Evolutionary conservation across 1,140 invertebrate genomes (phyloP), one percentile per base, ranked within the genome.

Genomic region (Brevipalpus yothersi): DNA sequence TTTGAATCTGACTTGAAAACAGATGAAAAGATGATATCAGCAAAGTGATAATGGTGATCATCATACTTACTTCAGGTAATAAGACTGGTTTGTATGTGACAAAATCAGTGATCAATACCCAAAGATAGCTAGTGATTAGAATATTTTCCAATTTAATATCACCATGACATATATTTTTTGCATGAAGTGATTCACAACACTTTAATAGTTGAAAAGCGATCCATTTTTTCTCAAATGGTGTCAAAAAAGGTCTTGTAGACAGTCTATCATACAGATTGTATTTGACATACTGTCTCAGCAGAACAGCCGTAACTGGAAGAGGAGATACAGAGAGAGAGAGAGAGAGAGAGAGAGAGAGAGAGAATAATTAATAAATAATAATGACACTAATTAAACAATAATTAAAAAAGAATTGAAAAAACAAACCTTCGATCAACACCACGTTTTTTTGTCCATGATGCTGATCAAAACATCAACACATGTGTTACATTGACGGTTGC

Each of bases 81-180:
- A 89, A 89, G 1, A 90, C 91, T 0, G 95, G 95, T 71, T 99
- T 99, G 70, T 92, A 98, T 8, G 89, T 90, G 2, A 94, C 94
- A 79, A 98, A 98, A 75, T 99, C 94, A 9, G 91, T 87, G 2
- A 98, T 69, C 17, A 95, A 74, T 11, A 97, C 79, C 93, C 93
- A 97, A 67, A 88, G 84, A 86, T 90, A 96, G 41, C 90, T 90
- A 0, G 93, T 97, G 42, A 99, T 80, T 75, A 96, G 81, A 61
- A 98, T 86, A 72, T 98, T 98, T 74, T 98, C 92, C 59, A 94
- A 72, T 77, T 98, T 99, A 43, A 99, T 91, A 75, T 99, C 95
- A 11, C 93, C 92, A 75, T 97, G 93, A 69, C 86, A 94, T 43
- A 63, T 56, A 13, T 19, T 17, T 23, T 47, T 10, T 42, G 53